Base-by-base conservation (phyloP, 1,140 invertebrate genomes). In the Listronotus oregonensis region DNA sequence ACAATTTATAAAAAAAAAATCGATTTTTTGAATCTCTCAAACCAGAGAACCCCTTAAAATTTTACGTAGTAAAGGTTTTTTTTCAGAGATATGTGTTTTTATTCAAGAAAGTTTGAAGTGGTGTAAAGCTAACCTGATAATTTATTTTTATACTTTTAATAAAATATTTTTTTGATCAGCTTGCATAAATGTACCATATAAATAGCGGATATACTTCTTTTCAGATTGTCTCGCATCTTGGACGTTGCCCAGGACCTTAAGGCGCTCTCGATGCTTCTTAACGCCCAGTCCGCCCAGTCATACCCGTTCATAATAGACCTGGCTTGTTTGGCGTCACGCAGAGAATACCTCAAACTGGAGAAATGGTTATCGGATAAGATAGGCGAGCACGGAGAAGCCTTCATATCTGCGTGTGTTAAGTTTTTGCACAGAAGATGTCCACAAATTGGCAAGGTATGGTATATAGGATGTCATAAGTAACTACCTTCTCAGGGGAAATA, bases 321-420 rank as follows among this genome's bases (percentile, higher is more conserved):
- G 52, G 96, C 97, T 0, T 99, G 96, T 80, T 81, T 99, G 43
- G 97, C 97, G 0, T 98, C 97, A 0, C 81, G 97, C 62, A 82
- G 97, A 56, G 97, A 98, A 80, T 99, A 98, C 80, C 82, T 99
- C 0, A 99, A 99, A 79, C 80, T 99, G 7, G 97, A 99, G 77
- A 99, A 99, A 79, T 99, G 97, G 96, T 80, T 99, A 0, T 71
- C 90, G 1, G 97, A 99, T 77, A 99, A 99, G 82, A 96, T 99
- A 46, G 83, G 91, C 69, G 96, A 98, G 76, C 94, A 98, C 79
- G 94, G 95, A 14, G 94, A 96, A 75, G 82, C 85, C 14, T 96
- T 96, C 77, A 87, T 96, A 8, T 84, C 87, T 0, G 90, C 91
- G 3, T 91, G 91, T 79, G 85, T 96, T 0, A 93, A 94, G 73